Evolutionary conservation across 2,797 vertebrate species (phyloP), one percentile per base, ranked within the genome.

Genomic region (Darevskia nairensis): DNA sequence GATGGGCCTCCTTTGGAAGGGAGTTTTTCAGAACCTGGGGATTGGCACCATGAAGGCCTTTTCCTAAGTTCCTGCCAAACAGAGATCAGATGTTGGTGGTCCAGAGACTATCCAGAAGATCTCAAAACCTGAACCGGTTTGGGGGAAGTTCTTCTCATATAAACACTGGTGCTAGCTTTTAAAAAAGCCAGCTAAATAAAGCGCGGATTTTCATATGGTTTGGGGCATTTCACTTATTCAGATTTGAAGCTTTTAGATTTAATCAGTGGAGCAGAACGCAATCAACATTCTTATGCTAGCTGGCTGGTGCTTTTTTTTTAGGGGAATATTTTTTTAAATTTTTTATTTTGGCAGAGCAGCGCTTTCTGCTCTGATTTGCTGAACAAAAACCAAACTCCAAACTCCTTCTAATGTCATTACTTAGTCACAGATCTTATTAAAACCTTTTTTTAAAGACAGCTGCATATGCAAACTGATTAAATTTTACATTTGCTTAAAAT

Each of bases 401-500:
- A 84, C 87, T 83, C 86, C 83, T 76, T 25, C 29, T 61, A 82
- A 93, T 76, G n/a, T 32, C 85, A 64, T 77, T 91, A 91, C 90
- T 84, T 88, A 91, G 92, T 94, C 93, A 84, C 46, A 41, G 90
- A 91, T 87, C 59, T 93, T 92, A 93, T 94, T 95, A 94, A 94
- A 86, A 41, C 75, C 89, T 91, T 89, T 89, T 91, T 83, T 92
- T 92, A 86, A 91, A 95, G 88, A 90, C 85, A 89, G 92, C 86
- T 84, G 82, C 41, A 1, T 92, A 74, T 35, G 86, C 89, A 94
- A 94, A 92, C 79, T 93, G 90, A 94, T 93, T 93, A 75, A 87
- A 93, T 94, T 96, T 94, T 92, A 94, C 89, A 91, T 92, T 95
- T 94, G 92, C 90, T 95, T 93, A 94, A 93, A 93, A 93, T 92